These are phyloP conservation scores for Syrphus vitripennis DNA, from an alignment of 2,888 invertebrate species.

Conservation along the genomic window DNA sequence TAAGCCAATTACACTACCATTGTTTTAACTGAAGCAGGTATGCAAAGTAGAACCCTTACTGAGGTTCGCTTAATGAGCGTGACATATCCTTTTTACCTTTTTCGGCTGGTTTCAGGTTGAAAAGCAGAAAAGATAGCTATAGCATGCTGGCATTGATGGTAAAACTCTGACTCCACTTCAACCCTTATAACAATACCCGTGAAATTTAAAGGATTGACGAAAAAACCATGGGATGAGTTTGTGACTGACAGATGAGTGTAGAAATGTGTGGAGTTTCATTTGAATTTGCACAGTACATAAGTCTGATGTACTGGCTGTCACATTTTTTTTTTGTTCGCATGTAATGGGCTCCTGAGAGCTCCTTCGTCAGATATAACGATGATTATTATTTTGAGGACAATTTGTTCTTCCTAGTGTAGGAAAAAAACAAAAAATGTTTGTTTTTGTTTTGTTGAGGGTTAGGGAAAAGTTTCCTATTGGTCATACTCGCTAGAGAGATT, in stretches of 20 bases:
- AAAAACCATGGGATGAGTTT: not conserved
- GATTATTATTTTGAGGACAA: conserved; percentile 25
- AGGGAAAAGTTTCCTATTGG: not conserved
- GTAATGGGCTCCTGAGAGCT: conserved; percentile 23
- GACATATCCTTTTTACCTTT: conserved; percentile 40
- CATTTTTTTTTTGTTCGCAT: conserved; percentile 8
- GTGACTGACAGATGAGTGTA: conserved; percentile 46
- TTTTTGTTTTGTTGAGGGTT: not conserved
- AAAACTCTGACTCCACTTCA: not conserved
- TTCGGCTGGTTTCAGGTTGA: conserved; percentile 2
- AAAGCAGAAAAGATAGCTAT: not conserved
- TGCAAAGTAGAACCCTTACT: not conserved
- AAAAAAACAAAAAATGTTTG: not conserved
- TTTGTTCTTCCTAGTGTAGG: not conserved
- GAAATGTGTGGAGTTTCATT: conserved; percentile 27
- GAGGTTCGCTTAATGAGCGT: conserved; percentile 13
- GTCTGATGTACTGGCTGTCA: conserved; percentile 54
- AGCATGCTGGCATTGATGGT: conserved; percentile 15
- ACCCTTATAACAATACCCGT: not conserved
- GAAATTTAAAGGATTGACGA: conserved; percentile 6
- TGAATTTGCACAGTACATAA: conserved; percentile 44
- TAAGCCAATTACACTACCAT: conserved; percentile 31
- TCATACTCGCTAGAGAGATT: too few relatives aligned
- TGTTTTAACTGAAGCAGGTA: not conserved
- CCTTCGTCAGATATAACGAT: conserved; percentile 15